Base-by-base conservation (phyloP, 2,797 vertebrate species). In the Mareca strepera region DNA sequence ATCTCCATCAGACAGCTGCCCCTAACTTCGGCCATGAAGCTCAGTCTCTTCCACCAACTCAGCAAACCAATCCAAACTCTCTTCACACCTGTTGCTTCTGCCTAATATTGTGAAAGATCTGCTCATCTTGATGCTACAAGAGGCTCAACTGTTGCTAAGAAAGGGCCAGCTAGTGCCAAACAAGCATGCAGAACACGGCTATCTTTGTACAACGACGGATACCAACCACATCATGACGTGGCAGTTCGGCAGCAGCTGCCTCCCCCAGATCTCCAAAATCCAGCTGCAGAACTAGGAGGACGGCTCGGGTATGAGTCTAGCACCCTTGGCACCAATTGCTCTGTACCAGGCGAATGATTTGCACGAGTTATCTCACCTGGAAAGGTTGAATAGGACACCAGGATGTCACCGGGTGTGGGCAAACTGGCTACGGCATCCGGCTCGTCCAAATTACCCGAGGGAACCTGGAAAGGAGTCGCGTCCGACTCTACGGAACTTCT, bases 361-460 rank as follows among this genome's bases (percentile, higher is more conserved):
- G 26, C 12, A 1, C 0, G 3, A 5, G 23, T 2, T 16, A 2
- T 7, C 97, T 94, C 76, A 99, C 99, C 99, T 79, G 99, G 99
- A 88, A 98, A 99, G 12, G 99, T 99, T 5, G 99, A 99, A 95
- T 99, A 99, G 88, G 99, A 99, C 83, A 99, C 99, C 80, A 99
- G 97, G 95, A 99, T 99, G 97, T 99, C 99, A 0, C 99, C 98
- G 15, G 99, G 97, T 0, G 98, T 99, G 55, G 99, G 99, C 79
- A 99, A 97, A 23, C 97, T 97, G 10, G 98, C 95, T 58, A 98
- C 64, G 0, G 99, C 99, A 0, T 99, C 99, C 0, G 78, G 92
- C 92, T 99, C 98, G 5, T 99, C 99, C 0, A 62, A 20, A 4
- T 55, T 80, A 70, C 94, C 98, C 1, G 84, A 76, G 0, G 94